A percentile compares a stretch with the other conserved stretches of the same genome.
phyloP scores from a whole-genome alignment of 2,888 invertebrate genomes.

The Mantis religiosa region DNA sequence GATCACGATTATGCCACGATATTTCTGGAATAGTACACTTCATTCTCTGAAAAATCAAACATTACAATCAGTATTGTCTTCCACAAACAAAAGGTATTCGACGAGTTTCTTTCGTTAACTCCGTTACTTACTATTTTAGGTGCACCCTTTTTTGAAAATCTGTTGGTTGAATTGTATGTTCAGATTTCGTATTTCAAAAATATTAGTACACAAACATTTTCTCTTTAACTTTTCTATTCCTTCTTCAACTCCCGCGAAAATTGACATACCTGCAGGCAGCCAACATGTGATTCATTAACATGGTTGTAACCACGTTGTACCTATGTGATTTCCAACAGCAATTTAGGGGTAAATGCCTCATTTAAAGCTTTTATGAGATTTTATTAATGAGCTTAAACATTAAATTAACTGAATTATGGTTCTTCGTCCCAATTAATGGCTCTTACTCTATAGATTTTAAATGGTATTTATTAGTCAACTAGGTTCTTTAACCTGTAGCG shows the following conservation, averaged over 20 bases:
- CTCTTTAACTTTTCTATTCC: background rate
- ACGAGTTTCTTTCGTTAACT: background rate
- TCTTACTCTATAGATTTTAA: background rate
- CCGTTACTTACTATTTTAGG: background rate
- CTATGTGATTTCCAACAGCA: background rate
- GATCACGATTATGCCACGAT: slow-evolving; percentile 95
- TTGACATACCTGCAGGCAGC: background rate
- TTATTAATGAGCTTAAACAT: background rate
- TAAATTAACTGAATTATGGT: background rate
- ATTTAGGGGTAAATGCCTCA: background rate
- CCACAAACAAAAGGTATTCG: background rate
- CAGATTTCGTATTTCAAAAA: background rate
- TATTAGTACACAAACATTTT: background rate
- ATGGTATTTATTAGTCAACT: background rate
- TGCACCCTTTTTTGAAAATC: background rate
- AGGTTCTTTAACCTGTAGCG: background rate
- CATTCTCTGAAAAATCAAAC: slow-evolving; percentile 52
- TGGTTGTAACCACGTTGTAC: background rate
- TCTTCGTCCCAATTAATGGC: background rate
- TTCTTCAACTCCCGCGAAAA: background rate
- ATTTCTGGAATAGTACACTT: slow-evolving; percentile 95
- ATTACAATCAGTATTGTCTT: background rate
- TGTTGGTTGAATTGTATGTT: background rate
- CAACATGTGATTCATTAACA: background rate
- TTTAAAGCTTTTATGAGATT: background rate